Base-by-base conservation (phyloP, 2,888 invertebrate genomes). In the Oxytorus armatus region DNA sequence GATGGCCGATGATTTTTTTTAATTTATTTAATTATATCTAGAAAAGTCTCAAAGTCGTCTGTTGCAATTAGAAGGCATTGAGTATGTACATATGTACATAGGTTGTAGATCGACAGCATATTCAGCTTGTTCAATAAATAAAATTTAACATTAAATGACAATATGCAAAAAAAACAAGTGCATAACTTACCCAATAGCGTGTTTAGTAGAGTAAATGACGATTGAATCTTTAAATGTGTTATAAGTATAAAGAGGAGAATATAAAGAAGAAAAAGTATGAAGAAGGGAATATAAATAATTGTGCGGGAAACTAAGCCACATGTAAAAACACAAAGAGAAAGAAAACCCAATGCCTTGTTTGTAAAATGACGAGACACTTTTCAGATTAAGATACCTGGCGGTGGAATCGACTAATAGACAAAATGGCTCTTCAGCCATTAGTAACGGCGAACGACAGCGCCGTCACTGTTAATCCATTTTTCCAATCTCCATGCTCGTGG, bases 131-230 rank as follows among this genome's bases (percentile, higher is more conserved):
- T 10, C 49, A 23, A 25, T 11, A 7, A 25, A 18, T n/a, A 23
- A n/a, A 25, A 3, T 53, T 16, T 18, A 1, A 49, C 18, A 39
- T 61, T 23, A 42, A 18, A 42, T 61, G 39, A 42, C 23, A 61
- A 42, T 42, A 61, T 61, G 61, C 42, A 23, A 11, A 59, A n/a
- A n/a, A n/a, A n/a, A n/a, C n/a, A n/a, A 11, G 42, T 14, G 44
- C 14, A 57, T 33, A 44, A 57, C 44, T 16, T 57, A 70, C 10
- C 36, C 33, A 59, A 70, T 44, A 47, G 25, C 42, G 55, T 44
- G 16, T 59, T 21, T 11, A 59, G 39, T 11, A 59, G 39, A 49
- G 29, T 47, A 3, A n/a, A 44, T 21, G 11, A 16, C 14, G 25
- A 23, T 44, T 10, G n/a, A 63, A 47, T 3, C 44, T 14, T n/a